These are phyloP conservation scores for Huso huso DNA, from an alignment of 2,797 vertebrate genomes.

Conservation along the genomic window DNA sequence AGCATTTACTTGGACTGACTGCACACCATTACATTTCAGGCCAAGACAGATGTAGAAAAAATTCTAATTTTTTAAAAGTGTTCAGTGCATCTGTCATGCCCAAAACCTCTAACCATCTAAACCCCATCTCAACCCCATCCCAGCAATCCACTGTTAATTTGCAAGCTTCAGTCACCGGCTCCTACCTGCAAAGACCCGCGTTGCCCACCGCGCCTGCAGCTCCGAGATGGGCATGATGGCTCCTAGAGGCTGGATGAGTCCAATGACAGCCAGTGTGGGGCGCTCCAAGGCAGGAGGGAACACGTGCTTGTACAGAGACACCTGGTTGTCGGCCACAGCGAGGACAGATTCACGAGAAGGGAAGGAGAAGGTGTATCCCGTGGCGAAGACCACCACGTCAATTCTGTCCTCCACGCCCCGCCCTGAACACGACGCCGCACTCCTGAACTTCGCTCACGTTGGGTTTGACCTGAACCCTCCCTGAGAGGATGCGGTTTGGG, in stretches of 20 bases:
- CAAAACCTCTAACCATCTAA: too few relatives aligned
- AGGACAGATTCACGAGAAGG: conserved; percentile 52
- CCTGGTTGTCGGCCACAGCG: conserved; percentile 48
- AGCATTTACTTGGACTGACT: neutral
- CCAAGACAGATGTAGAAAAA: neutral
- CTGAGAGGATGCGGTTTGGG: too few relatives aligned
- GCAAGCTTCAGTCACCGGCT: neutral
- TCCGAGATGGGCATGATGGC: conserved; percentile 69
- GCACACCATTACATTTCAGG: neutral
- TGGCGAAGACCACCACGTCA: conserved; percentile 69
- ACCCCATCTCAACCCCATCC: too few relatives aligned
- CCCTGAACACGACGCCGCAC: conserved; percentile 71
- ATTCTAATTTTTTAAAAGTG: too few relatives aligned
- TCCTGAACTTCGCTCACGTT: too few relatives aligned
- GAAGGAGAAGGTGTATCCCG: conserved; percentile 65
- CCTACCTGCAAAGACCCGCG: conserved; percentile 67
- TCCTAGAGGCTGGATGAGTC: conserved; percentile 62
- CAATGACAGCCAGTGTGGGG: conserved; percentile 60
- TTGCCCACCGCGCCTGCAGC: conserved; percentile 67
- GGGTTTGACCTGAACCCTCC: too few relatives aligned
- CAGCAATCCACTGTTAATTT: too few relatives aligned
- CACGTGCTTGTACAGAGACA: conserved; percentile 58
- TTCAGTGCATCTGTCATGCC: neutral
- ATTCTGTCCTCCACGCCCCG: conserved; percentile 53
- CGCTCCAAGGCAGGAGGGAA: conserved; percentile 56